These are phyloP conservation scores for Eremophila alpestris DNA, from an alignment of 2,797 vertebrate species.

Conservation along the genomic window DNA sequence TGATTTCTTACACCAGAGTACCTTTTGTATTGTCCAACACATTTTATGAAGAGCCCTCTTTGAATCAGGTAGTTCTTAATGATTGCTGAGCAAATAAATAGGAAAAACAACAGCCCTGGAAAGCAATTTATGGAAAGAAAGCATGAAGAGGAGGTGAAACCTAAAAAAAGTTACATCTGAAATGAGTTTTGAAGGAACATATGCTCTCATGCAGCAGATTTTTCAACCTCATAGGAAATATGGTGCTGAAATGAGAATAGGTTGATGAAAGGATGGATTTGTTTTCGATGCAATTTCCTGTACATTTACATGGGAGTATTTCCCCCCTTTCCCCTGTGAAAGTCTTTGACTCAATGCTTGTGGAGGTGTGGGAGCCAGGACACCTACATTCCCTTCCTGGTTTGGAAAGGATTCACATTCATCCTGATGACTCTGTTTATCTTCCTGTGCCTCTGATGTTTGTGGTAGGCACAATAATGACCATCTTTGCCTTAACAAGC, in stretches of 20 bases:
- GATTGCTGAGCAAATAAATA: conserved; percentile 37
- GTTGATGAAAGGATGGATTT: conserved; percentile 54
- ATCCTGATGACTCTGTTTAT: not conserved
- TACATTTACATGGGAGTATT: conserved; percentile 33
- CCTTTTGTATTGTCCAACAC: not conserved
- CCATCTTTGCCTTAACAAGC: not conserved
- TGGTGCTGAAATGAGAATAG: conserved; percentile 52
- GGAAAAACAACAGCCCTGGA: conserved; percentile 14
- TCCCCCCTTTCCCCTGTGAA: not conserved
- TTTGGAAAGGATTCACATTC: not conserved
- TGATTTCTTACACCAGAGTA: not conserved
- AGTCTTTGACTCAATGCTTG: not conserved
- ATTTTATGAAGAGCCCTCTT: not conserved
- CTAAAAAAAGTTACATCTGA: conserved; percentile 64
- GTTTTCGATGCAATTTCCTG: conserved; percentile 56
- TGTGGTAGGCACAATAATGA: conserved; percentile 15
- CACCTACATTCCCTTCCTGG: not conserved
- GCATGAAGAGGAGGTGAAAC: conserved; percentile 46
- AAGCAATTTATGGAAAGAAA: conserved; percentile 48
- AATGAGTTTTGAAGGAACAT: conserved; percentile 64
- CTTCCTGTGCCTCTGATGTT: not conserved
- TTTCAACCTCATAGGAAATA: conserved; percentile 60
- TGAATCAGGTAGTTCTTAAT: conserved; percentile 13
- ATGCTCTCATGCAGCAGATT: conserved; percentile 63
- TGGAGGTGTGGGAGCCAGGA: not conserved